phyloP scores from a whole-genome alignment of 2,113 vertebrate genomes.

The Scomber japonicus region DNA sequence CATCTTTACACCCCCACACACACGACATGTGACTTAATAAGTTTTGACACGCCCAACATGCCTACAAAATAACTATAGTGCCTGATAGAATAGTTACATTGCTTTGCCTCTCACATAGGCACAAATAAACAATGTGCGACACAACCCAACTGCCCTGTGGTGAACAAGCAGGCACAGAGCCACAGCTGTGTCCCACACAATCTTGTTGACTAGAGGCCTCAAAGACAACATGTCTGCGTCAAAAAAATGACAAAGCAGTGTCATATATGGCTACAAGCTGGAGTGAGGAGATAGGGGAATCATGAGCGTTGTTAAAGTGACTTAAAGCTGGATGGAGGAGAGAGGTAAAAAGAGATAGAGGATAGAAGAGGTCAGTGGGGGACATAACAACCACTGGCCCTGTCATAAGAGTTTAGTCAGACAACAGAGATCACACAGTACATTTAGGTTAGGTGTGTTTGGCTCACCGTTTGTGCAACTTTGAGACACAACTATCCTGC shows the following conservation, averaged over 20 bases:
- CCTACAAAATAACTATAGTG: conserved; percentile 69
- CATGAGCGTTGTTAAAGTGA: conserved; percentile 26
- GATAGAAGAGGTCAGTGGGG: conserved; percentile 57
- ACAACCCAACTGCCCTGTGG: conserved; percentile 63
- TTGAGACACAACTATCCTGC: conserved; percentile 40
- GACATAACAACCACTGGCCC: conserved; percentile 52
- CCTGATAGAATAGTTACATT: conserved; percentile 39
- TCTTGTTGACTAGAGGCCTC: conserved; percentile 55
- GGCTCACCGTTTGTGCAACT: conserved; percentile 39
- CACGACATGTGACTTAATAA: conserved; percentile 54
- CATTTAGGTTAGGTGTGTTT: conserved; percentile 46
- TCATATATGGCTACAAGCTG: conserved; percentile 57
- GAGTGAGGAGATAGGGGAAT: conserved; percentile 42
- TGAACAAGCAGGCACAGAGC: conserved; percentile 44
- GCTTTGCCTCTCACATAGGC: conserved; percentile 46
- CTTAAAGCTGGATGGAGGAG: conserved; percentile 44
- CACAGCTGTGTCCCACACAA: conserved; percentile 74
- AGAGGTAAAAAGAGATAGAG: conserved; percentile 22
- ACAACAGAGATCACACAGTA: conserved; percentile 38
- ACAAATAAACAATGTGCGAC: conserved; percentile 62
- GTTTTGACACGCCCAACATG: conserved; percentile 77
- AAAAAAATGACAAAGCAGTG: conserved; percentile 69
- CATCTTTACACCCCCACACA: conserved; percentile 31
- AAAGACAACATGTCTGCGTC: conserved; percentile 70
- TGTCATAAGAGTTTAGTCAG: conserved; percentile 65